Evolutionary conservation across 2,888 invertebrate genomes (phyloP).

Genomic region (Deilephila elpenor): DNA sequence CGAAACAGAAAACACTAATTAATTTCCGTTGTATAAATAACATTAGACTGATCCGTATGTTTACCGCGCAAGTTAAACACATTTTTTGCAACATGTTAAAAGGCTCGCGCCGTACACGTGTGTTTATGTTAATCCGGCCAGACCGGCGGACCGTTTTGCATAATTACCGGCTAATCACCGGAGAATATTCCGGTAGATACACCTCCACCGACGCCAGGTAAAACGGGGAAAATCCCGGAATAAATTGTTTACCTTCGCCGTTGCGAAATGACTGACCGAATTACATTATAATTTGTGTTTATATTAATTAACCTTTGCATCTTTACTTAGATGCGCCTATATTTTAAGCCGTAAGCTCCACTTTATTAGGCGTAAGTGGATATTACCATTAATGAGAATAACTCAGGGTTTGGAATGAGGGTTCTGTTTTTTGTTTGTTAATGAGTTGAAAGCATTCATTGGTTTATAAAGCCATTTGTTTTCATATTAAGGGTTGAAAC

Average conservation of each 20-base stretch:
- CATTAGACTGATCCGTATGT: constrained; percentile 11
- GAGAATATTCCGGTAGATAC: constrained; percentile 43
- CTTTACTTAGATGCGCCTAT: constrained; percentile 24
- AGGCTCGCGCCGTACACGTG: constrained; percentile 35
- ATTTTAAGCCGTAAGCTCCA: background rate
- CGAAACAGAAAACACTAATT: background rate
- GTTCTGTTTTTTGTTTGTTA: too few relatives aligned
- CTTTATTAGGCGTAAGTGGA: constrained; percentile 21
- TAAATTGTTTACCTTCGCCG: constrained; percentile 30
- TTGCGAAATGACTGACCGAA: constrained; percentile 29
- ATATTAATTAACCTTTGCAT: constrained; percentile 12
- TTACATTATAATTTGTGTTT: constrained; percentile 29
- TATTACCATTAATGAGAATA: constrained; percentile 8
- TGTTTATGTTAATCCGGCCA: constrained; percentile 49
- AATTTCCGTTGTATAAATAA: constrained; percentile 6
- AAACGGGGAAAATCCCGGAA: constrained; percentile 26
- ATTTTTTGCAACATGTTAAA: constrained; percentile 38
- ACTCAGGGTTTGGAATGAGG: background rate
- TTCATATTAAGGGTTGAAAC: too few relatives aligned
- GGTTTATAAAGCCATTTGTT: too few relatives aligned
- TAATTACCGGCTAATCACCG: constrained; percentile 55
- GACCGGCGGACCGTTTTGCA: constrained; percentile 45
- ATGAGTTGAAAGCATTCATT: too few relatives aligned
- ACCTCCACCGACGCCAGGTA: constrained; percentile 27
- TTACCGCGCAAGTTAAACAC: constrained; percentile 20